phyloP scores from a whole-genome alignment of 2,113 vertebrate species.

The Artemisiospiza belli region DNA sequence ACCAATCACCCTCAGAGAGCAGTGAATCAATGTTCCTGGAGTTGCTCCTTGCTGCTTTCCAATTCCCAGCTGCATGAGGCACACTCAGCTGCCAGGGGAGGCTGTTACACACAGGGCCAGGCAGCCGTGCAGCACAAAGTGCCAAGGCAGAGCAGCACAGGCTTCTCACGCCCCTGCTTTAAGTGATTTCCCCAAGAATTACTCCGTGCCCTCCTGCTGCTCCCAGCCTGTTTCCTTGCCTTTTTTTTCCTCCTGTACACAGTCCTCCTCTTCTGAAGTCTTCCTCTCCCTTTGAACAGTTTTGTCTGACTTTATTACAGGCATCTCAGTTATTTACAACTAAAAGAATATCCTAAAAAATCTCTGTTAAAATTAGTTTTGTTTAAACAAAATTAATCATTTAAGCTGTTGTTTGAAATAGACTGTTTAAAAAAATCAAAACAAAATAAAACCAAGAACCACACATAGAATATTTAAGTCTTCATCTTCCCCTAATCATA shows the following conservation, averaged over 20 bases:
- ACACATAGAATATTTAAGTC: background rate
- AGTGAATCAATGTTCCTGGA: background rate
- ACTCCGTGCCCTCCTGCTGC: background rate
- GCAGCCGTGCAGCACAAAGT: background rate
- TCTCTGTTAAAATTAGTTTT: background rate
- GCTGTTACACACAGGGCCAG: background rate
- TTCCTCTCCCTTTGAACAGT: background rate
- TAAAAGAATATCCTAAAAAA: background rate
- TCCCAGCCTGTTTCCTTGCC: background rate
- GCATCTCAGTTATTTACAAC: background rate
- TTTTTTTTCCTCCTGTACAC: background rate
- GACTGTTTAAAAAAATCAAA: background rate
- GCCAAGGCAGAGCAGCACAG: background rate
- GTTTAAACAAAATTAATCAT: background rate
- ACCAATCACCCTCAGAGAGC: background rate
- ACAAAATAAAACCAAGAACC: background rate
- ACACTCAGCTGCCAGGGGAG: background rate
- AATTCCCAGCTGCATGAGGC: rapidly evolving
- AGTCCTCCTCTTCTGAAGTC: background rate
- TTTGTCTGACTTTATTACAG: background rate
- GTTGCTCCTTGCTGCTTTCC: background rate
- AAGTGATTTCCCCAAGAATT: background rate
- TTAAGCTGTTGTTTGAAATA: background rate
- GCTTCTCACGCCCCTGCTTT: background rate
- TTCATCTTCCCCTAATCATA: background rate